phyloP scores from a whole-genome alignment of 2,113 vertebrate genomes.

The Petroica traversi region DNA sequence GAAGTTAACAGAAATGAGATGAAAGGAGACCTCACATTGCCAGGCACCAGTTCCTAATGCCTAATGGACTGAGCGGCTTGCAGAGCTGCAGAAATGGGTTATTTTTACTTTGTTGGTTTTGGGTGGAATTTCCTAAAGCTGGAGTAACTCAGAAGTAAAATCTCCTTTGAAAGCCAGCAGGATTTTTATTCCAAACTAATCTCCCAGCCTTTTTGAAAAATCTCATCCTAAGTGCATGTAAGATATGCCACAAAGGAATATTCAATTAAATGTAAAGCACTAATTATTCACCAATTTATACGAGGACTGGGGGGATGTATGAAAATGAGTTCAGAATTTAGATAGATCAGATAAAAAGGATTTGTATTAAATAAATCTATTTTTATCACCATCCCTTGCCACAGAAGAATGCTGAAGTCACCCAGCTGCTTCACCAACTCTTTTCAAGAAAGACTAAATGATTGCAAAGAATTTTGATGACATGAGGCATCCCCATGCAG shows the following conservation, averaged over 20 bases:
- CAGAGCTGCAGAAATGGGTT: not conserved
- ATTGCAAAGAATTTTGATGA: not conserved
- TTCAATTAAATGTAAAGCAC: not conserved
- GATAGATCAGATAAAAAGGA: not conserved
- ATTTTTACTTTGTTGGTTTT: conserved; percentile 11
- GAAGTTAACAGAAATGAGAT: not conserved
- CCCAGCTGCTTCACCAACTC: not conserved
- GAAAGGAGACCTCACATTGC: not conserved
- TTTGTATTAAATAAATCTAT: not conserved
- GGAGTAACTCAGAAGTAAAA: not conserved
- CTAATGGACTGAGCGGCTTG: not conserved
- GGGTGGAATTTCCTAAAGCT: conserved; percentile 9
- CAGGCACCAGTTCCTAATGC: not conserved
- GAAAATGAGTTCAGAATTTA: not conserved
- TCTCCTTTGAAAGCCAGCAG: not conserved
- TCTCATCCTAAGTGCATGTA: not conserved
- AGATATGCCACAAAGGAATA: not conserved
- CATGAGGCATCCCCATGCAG: not conserved
- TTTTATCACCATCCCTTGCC: not conserved
- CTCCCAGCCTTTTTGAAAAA: not conserved
- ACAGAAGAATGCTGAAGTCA: not conserved
- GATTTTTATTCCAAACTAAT: not conserved
- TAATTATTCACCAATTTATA: not conserved
- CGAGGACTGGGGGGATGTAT: not conserved
- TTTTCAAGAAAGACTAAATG: not conserved